Evolutionary conservation across 2,888 invertebrate species (phyloP), one percentile per base, ranked within the genome.

Genomic region (Tetrapedia diversipes): DNA sequence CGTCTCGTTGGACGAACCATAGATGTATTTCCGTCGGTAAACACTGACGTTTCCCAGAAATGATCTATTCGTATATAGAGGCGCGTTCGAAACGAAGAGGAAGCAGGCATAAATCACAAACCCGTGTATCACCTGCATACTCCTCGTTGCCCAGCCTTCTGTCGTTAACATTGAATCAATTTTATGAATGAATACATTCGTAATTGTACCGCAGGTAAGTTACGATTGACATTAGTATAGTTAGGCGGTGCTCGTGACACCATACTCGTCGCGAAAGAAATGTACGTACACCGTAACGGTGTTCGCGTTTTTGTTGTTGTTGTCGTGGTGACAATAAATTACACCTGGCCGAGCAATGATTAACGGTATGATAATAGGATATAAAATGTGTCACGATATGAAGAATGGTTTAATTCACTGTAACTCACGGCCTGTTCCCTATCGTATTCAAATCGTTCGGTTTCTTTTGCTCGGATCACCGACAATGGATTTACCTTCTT

Each of bases 381-480:
- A 41, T 49, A 73, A 73, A 69, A 69, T 69, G 57, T 49, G 63
- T 39, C 69, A 37, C 37, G 51, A 69, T 53, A 64, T 69, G 74
- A 74, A 69, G 69, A 74, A 74, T 69, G 74, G 63, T 74, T 69
- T 57, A 74, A 74, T 69, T 69, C 69, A 37, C 19, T 41, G 51
- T 69, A 63, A 69, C 51, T 57, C 45, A 51, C 19, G 14, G 27
- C 1, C 57, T 4, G 49, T n/a, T 43, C 24, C 19, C 47, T 69
- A 51, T 60, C 56, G 45, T 37, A 57, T 63, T 63, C 57, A 51
- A 56, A 69, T 61, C 60, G 32, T 16, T 8, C 24, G 68, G 32
- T 49, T 61, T 68, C 41, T 73, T 60, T 41, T 47, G 27, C 24
- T 67, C 24, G 45, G 60, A 60, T 39, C 60, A 11, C 39, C 47